Base-by-base conservation (phyloP, 53 echinoderm and acorn worm species). In the Astropecten irregularis region DNA sequence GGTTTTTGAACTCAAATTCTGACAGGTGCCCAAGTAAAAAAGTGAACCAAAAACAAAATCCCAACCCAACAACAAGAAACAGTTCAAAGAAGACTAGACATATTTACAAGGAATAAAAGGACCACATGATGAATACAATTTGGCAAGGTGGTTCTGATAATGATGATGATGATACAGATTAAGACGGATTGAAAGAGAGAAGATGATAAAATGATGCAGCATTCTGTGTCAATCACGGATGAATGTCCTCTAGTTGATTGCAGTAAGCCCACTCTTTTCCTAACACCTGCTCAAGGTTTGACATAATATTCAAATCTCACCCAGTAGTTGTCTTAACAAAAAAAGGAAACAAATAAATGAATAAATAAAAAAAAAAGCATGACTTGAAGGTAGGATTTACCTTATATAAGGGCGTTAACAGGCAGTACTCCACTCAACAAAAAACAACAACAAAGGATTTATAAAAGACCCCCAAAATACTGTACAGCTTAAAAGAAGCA, bases 401-500 rank as follows among this genome's bases (percentile, higher is more conserved):
- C 68, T 68, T 68, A 9, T 36, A n/a, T 68, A 7, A 42, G 32
- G 26, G 14, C 47, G 61, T 63, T 11, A 15, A 46, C 62, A 28
- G 61, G 44, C 47, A 79, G 63, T 79, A 33, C 47, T 79, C 63
- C 29, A 79, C 47, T 61, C 56, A 28, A 79, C 48, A 62, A 40
- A 4, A 49, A 13, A 79, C n/a, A 20, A 68, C 68, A 44, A 42
- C n/a, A n/a, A 30, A 48, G 60, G 61, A 29, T 79, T 61, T 79
- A 47, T 33, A 79, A 79, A 79, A 79, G 61, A 79, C 63, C 37
- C 60, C 30, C 60, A 79, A 76, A 46, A 62, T 79, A 77, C 61
- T 60, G 32, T 46, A 62, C 62, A 79, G 61, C 79, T 79, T 68
- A 61, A 79, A 61, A 46, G 61, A 79, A 79, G 79, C 79, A 61